Conservation (phyloP, 2,113 vertebrate genomes). For the Cricetomys ansorgei region DNA sequence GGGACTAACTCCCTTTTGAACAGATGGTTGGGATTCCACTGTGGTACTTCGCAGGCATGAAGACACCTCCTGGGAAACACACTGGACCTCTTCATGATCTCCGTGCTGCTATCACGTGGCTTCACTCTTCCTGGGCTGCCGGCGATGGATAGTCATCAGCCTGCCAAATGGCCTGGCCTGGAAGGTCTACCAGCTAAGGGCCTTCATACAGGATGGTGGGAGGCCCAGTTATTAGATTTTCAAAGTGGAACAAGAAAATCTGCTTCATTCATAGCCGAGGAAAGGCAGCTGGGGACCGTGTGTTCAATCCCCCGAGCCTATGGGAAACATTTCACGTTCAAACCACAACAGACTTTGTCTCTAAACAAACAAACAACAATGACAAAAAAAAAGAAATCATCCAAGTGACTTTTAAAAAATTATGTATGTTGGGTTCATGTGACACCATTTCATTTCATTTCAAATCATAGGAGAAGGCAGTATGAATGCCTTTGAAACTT, state of each 20-base stretch:
- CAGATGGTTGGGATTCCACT: not conserved
- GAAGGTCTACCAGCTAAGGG: not conserved
- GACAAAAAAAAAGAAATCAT: not conserved
- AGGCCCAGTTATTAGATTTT: not conserved
- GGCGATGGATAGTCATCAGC: not conserved
- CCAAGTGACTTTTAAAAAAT: conserved; percentile 11
- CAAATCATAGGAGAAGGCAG: not conserved
- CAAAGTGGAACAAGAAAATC: not conserved
- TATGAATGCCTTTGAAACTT: not conserved
- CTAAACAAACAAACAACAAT: not conserved
- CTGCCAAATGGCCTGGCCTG: not conserved
- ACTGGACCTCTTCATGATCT: not conserved
- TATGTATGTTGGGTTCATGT: not conserved
- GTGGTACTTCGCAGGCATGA: not conserved
- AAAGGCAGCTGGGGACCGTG: not conserved
- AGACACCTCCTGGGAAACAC: not conserved
- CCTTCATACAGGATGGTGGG: not conserved
- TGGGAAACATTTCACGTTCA: not conserved
- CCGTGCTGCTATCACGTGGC: not conserved
- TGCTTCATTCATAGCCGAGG: not conserved
- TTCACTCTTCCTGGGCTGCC: not conserved
- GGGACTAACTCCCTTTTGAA: not conserved
- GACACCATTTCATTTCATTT: not conserved
- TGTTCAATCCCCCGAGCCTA: not conserved
- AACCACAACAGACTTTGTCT: not conserved